Base-by-base conservation (phyloP, 64 coral and sea anemone genomes). In the Cladopsammia gracilis region DNA sequence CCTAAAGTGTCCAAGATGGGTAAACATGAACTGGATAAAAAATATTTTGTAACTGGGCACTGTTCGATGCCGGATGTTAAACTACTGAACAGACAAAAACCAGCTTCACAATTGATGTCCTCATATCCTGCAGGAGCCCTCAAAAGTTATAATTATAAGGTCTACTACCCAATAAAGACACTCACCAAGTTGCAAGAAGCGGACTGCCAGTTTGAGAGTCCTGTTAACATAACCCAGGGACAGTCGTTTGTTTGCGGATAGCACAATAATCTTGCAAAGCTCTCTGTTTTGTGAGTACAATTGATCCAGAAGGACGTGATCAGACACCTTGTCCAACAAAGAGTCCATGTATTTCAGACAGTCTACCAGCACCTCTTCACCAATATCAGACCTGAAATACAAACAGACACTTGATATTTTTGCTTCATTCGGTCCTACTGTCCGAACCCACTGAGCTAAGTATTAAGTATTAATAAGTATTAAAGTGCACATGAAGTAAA, bases 291-390 rank as follows among this genome's bases (percentile, higher is more conserved):
- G 77, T 61, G 88, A 87, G 79, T 88, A 99, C 69, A 96, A 94
- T 52, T 89, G 64, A 18, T 94, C 94, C 60, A 99, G 71, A 54
- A 96, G 80, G n/a, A 48, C 59, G 22, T 95, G 87, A n/a, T 95
- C 98, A 85, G 82, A 84, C 4, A 84, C 82, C 56, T 87, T 93
- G 25, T 96, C 98, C 51, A 99, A 79, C 22, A 99, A 82, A 58
- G 94, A 96, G 44, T 99, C 98, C 11, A 99, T 74, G 72, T 96
- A 96, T 73, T 96, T 96, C 52, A 93, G 65, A n/a, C 98, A 99
- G 76, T 99, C 98, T 9, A 99, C 19, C 26, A 99, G 70, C 15
- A 96, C 91, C 43, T 99, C 98, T 56, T 99, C 98, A 80, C 90
- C 83, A 72, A 99, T 85, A 66, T 87, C 56, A 54, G 95, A 93